Evolutionary conservation across 2,888 invertebrate species (phyloP), one percentile per base, ranked within the genome.

Genomic region (Pandemis heparana): DNA sequence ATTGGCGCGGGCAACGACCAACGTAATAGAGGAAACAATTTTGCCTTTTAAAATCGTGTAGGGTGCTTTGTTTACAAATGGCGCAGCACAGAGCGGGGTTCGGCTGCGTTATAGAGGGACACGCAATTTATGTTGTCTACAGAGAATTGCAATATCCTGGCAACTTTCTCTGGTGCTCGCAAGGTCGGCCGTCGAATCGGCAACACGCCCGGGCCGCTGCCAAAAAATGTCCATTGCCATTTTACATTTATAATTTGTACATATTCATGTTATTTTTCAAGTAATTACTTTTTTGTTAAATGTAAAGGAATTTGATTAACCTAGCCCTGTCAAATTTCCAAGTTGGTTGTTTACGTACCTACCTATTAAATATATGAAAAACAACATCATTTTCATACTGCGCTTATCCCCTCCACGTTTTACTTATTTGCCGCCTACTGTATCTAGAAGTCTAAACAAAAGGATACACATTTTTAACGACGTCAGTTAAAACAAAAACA

Each of bases 1-100:
- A 93, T 93, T 92, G 92, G 92, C 84, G 81, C 80, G 76, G 79
- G 76, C 78, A 16, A 84, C 88, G 87, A 85, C 87, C 85, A 85
- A 82, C 85, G 85, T 90, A 92, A 92, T 90, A 87, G 87, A 84
- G 87, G 90, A 89, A 90, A 90, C 90, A 88, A 90, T 92, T 92
- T 88, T 86, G 90, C 89, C 88, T 91, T 92, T 91, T 89, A 89
- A 88, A 89, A 90, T 85, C 77, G 83, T 81, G 84, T 83, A 83
- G 81, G 82, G 77, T 78, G 81, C 86, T 85, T 89, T 89, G 85
- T 86, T 88, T 89, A 87, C 87, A 82, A 83, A 82, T 81, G 82
- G 81, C 78, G 79, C 78, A 76, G 74, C 75, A 65, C 60, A 56
- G 38, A 43, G 61, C 60, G 32, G 61, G 46, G 14, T 65, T 70